Evolutionary conservation across 35 echinoderm and acorn worm species (phyloP).

Genomic region (Eucidaris tribuloides): DNA sequence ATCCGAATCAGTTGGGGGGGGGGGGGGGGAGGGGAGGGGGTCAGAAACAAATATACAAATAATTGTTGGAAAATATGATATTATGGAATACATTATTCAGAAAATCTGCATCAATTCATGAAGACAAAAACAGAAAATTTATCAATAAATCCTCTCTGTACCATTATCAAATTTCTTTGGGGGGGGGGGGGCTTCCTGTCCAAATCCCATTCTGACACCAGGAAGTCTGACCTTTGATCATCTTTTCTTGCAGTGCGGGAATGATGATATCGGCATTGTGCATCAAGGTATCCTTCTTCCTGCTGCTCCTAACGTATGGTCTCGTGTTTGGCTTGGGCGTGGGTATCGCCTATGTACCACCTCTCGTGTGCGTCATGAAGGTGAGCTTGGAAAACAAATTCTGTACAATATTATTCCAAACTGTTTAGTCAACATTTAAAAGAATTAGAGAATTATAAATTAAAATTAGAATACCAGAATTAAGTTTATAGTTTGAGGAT

Average conservation of each 20-base stretch:
- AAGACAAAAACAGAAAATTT: neutral
- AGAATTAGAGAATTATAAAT: too few species aligned
- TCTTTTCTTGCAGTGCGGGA: slow-evolving; percentile 40
- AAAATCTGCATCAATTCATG: neutral
- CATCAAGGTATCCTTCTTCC: slow-evolving; percentile 55
- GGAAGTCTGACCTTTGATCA: too few species aligned
- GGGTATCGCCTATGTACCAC: slow-evolving; percentile 83
- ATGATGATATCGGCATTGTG: slow-evolving; percentile 58
- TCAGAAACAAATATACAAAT: too few species aligned
- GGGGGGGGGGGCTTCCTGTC: too few species aligned
- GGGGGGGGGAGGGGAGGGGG: too few species aligned
- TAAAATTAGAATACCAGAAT: too few species aligned
- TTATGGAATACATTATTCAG: neutral
- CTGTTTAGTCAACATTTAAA: too few species aligned
- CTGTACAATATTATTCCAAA: too few species aligned
- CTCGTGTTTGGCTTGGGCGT: slow-evolving; percentile 70
- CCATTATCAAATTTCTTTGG: neutral
- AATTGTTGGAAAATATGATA: neutral
- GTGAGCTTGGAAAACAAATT: slow-evolving; percentile 40
- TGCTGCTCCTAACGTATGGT: slow-evolving; percentile 78
- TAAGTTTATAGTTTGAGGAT: too few species aligned
- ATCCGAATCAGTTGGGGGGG: too few species aligned
- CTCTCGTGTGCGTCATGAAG: slow-evolving; percentile 70
- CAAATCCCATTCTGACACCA: too few species aligned
- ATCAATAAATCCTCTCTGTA: neutral